These are phyloP conservation scores for Melanotaenia trifasciata DNA, from an alignment of 2,797 vertebrate species.

Conservation along the genomic window DNA sequence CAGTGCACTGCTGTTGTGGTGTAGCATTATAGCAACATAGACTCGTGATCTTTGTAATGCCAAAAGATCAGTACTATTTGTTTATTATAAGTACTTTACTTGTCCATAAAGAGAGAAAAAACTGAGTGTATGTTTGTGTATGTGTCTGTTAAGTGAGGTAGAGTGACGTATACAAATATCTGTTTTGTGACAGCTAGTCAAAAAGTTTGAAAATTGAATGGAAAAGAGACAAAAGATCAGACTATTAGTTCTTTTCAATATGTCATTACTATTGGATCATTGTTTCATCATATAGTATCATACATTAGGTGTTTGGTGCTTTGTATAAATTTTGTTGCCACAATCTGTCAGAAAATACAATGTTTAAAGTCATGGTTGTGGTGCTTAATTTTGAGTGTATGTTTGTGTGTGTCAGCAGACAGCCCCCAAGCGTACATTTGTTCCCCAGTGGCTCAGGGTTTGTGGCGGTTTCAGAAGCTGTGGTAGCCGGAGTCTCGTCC, in stretches of 20 bases:
- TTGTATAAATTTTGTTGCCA: background rate
- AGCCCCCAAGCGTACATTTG: conserved; percentile 87
- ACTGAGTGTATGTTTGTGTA: background rate
- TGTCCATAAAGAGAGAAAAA: conserved; percentile 26
- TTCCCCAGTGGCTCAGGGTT: conserved; percentile 87
- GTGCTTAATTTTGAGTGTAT: conserved; percentile 24
- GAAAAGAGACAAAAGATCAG: conserved; percentile 13
- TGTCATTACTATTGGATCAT: background rate
- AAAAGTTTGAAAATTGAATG: conserved; percentile 1
- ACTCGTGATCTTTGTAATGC: conserved; percentile 50
- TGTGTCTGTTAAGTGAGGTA: conserved; percentile 12
- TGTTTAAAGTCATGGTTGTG: background rate
- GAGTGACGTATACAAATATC: background rate
- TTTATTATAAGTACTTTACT: conserved; percentile 49
- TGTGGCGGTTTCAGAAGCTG: conserved; percentile 80
- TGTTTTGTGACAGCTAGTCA: conserved; percentile 25
- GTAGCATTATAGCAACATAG: conserved; percentile 31
- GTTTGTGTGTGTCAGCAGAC: conserved; percentile 79
- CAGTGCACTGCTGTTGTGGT: conserved; percentile 44
- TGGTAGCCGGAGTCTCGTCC: conserved; percentile 83
- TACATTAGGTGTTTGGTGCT: background rate
- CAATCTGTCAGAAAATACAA: background rate
- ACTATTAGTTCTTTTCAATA: conserved; percentile 3
- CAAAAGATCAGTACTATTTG: conserved; percentile 61
- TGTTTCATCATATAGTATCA: conserved; percentile 6